Conservation (phyloP, 1,140 invertebrate species). For the Aphis gossypii region DNA sequence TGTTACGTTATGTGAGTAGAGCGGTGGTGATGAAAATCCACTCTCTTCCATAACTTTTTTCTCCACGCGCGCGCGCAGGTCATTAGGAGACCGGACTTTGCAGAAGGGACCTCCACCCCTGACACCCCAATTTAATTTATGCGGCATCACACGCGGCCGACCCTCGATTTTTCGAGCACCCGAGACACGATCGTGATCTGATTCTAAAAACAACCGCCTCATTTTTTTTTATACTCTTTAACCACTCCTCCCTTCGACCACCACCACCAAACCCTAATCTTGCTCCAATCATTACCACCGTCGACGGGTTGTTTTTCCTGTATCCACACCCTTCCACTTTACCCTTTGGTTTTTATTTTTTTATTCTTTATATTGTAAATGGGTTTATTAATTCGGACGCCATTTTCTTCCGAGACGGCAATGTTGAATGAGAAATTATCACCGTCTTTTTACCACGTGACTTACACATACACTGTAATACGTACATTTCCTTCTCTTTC, state of each 20-base stretch:
- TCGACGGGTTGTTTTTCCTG: background rate
- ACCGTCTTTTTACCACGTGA: slow-evolving; percentile 23
- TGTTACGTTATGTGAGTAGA: background rate
- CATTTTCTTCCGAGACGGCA: slow-evolving; percentile 36
- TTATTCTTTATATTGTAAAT: slow-evolving; percentile 35
- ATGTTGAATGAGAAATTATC: slow-evolving; percentile 49
- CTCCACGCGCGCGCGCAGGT: background rate
- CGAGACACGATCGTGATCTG: slow-evolving; percentile 56
- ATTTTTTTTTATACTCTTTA: slow-evolving; percentile 29
- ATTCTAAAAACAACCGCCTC: slow-evolving; percentile 52
- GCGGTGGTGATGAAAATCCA: slow-evolving; percentile 14
- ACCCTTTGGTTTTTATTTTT: slow-evolving; percentile 35
- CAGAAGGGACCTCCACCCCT: slow-evolving; percentile 16
- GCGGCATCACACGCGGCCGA: slow-evolving; percentile 55
- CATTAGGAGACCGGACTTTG: slow-evolving; percentile 45
- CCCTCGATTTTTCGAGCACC: slow-evolving; percentile 47
- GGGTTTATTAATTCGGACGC: slow-evolving; percentile 50
- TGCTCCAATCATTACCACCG: background rate
- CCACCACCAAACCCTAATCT: slow-evolving; percentile 5
- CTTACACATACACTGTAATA: too few relatives aligned
- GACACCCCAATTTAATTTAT: slow-evolving; percentile 48
- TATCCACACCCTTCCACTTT: background rate
- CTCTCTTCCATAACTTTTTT: slow-evolving; percentile 34
- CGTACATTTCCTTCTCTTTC: background rate
- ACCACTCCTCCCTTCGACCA: slow-evolving; percentile 18